A percentile compares a stretch with the other conserved stretches of the same genome.
Evolutionary conservation across 2,888 invertebrate genomes (phyloP).

Genomic region (Bellardia pandia): DNA sequence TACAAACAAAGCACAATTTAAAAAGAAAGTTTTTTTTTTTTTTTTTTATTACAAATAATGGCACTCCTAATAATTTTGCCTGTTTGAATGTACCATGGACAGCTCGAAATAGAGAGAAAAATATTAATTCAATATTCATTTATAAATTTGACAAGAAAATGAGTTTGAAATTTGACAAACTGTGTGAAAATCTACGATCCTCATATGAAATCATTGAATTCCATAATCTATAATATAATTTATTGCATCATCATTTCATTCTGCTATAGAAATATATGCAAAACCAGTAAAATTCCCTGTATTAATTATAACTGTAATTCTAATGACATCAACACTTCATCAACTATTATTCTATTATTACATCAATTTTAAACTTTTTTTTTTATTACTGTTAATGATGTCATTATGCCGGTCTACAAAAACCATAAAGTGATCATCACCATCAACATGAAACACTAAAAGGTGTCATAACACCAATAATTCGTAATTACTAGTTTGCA

Average conservation of each 20-base stretch:
- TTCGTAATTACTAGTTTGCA: conserved; percentile 68
- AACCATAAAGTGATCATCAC: conserved; percentile 41
- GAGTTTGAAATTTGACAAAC: too few species aligned
- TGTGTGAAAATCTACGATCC: too few species aligned
- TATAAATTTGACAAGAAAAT: too few species aligned
- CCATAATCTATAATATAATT: too few species aligned
- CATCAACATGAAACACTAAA: conserved; percentile 20
- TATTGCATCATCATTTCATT: neutral
- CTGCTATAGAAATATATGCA: neutral
- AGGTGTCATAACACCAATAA: conserved; percentile 65
- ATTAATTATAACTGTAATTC: conserved; percentile 10
- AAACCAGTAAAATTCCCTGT: conserved; percentile 3
- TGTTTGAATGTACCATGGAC: too few species aligned
- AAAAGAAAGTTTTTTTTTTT: too few species aligned
- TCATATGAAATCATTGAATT: too few species aligned
- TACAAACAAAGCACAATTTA: too few species aligned
- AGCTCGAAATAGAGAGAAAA: too few species aligned
- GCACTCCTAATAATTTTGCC: too few species aligned
- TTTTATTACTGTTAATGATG: conserved; percentile 52
- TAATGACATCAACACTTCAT: conserved; percentile 67
- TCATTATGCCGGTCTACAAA: conserved; percentile 44
- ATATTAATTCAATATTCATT: too few species aligned
- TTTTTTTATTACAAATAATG: too few species aligned
- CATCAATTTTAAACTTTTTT: neutral
- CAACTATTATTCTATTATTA: conserved; percentile 31